Percentiles rank a stretch among this genome's conserved stretches.
phyloP scores from a whole-genome alignment of 2,888 invertebrate genomes.

The Lycaena phlaeas region DNA sequence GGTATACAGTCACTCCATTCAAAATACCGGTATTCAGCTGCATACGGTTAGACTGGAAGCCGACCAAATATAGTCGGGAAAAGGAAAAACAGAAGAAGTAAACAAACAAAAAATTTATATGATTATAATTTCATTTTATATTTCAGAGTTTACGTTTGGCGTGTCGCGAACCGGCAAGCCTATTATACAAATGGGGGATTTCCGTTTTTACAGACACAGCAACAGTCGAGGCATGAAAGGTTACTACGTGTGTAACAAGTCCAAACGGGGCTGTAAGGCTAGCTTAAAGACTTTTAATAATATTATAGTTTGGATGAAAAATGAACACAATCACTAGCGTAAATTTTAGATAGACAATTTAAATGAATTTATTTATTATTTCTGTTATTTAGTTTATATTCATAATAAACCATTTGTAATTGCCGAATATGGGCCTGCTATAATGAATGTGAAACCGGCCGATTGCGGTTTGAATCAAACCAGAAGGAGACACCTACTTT shows the following conservation, averaged over 20 bases:
- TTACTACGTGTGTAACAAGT: constrained; percentile 35
- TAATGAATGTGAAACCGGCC: no score
- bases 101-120: no score
- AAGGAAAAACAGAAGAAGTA: no score
- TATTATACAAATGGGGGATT: constrained; percentile 28
- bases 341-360: not conserved
- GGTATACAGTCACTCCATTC: no score
- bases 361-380: not conserved
- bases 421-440: no score
- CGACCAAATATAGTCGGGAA: no score
- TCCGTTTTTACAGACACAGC: constrained; percentile 38
- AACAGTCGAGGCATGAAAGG: constrained; percentile 21
- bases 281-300: constrained; percentile 22
- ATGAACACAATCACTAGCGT: constrained; percentile 18
- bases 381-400: not conserved
- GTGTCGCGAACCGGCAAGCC: constrained; percentile 27
- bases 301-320: constrained; percentile 22
- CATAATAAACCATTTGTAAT: no score
- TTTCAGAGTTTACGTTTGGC: constrained; percentile 14
- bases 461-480: no score
- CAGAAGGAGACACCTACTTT: no score
- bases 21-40: no score
- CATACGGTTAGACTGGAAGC: no score
- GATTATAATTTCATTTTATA: not conserved
- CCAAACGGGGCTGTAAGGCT: constrained; percentile 24